Conservation (phyloP, 2,113 vertebrate genomes). For the Ibidorhyncha struthersii region DNA sequence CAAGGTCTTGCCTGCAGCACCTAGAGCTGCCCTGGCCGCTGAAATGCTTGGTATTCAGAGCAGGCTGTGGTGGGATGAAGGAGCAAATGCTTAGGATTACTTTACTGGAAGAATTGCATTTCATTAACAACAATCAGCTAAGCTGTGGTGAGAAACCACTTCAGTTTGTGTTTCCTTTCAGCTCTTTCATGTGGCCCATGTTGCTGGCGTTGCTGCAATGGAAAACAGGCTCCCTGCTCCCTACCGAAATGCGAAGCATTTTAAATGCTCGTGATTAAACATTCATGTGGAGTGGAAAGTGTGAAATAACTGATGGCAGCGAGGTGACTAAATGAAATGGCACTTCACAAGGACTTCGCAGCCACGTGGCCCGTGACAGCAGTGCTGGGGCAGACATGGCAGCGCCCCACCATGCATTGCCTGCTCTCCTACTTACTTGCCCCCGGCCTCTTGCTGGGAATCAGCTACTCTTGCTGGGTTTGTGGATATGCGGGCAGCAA, state of each 20-base stretch:
- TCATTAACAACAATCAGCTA: not conserved
- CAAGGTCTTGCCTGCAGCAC: not conserved
- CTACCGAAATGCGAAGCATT: not conserved
- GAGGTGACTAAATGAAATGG: not conserved
- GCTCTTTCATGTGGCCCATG: not conserved
- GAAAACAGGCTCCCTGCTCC: not conserved
- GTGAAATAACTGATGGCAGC: not conserved
- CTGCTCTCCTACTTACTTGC: not conserved
- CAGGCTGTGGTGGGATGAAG: not conserved
- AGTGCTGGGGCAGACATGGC: not conserved
- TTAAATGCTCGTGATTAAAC: not conserved
- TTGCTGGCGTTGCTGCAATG: not conserved
- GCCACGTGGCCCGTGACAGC: not conserved
- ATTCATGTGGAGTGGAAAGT: not conserved
- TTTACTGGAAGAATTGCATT: not conserved
- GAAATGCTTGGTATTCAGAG: not conserved
- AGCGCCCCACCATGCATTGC: too few relatives aligned
- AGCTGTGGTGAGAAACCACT: not conserved
- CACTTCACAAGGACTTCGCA: not conserved
- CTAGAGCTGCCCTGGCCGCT: not conserved
- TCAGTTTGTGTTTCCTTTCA: not conserved
- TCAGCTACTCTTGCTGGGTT: not conserved
- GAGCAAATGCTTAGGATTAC: not conserved
- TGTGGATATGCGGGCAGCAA: not conserved
- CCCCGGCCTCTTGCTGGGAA: not conserved